phyloP scores from a whole-genome alignment of 2,797 vertebrate species.

The Hyperoplus lanceolatus region DNA sequence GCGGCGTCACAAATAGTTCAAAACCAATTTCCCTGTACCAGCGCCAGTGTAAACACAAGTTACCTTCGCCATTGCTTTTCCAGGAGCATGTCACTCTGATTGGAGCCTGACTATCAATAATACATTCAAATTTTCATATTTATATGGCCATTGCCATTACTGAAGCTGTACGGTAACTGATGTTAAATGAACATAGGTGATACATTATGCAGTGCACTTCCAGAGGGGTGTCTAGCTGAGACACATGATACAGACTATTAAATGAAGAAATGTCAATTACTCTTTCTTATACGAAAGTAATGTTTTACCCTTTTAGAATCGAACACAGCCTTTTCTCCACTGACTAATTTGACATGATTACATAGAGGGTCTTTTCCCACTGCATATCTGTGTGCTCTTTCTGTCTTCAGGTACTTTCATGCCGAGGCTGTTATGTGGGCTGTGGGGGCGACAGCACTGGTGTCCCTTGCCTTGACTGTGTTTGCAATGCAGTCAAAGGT shows the following conservation, averaged over 20 bases:
- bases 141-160: slow-evolving; percentile 33
- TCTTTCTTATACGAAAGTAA: slow-evolving; percentile 18
- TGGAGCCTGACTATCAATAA: slow-evolving; percentile 58
- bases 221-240: slow-evolving; percentile 15
- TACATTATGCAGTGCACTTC: slow-evolving; percentile 40
- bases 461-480: slow-evolving; percentile 83
- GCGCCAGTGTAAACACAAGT: slow-evolving; percentile 29
- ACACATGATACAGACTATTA: slow-evolving; percentile 36
- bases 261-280: slow-evolving; percentile 21
- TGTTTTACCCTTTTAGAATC: slow-evolving; percentile 18
- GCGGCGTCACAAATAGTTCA: slow-evolving; percentile 20
- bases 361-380: neutral
- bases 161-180: slow-evolving; percentile 39
- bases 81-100: slow-evolving; percentile 24
- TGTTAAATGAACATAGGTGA: slow-evolving; percentile 41
- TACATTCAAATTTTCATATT: slow-evolving; percentile 53
- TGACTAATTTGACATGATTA: slow-evolving; percentile 8
- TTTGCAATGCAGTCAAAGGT: slow-evolving; percentile 91
- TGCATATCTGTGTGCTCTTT: slow-evolving; percentile 44
- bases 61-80: slow-evolving; percentile 10
- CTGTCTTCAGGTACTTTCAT: slow-evolving; percentile 79
- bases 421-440: slow-evolving; percentile 87
- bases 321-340: slow-evolving; percentile 17
- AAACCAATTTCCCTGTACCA: slow-evolving; percentile 26
- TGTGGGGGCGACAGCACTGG: slow-evolving; percentile 82